Evolutionary conservation across 2,888 invertebrate species (phyloP), one percentile per base, ranked within the genome.

Genomic region (Agrochola lychnidis): DNA sequence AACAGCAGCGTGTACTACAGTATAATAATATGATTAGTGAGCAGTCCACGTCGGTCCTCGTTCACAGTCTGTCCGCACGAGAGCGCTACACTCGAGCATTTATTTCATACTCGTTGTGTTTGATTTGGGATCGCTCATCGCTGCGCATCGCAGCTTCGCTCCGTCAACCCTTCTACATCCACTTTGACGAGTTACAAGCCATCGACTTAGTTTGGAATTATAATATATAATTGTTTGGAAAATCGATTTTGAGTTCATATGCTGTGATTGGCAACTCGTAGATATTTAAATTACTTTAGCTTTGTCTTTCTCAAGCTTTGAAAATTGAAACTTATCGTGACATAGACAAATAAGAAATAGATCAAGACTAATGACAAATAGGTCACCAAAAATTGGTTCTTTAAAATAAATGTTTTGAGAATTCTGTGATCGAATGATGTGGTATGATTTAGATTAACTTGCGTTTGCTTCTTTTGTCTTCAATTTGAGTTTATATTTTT

Each of bases 341-440:
- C 25, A 12, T 51, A 42, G 25, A 78, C 51, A 36, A 76, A 61
- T 61, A 16, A 19, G 36, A 61, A 67, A 45, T 61, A 78, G 22
- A 66, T 61, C 36, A 45, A 53, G 25, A 76, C 42, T 30, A 70
- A 78, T 78, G 51, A 36, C 36, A 30, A 19, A 7, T 14, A 14
- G n/a, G n/a, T 66, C 30, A 42, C 14, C 14, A 10, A 59, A 48
- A 30, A 42, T 48, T 30, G 30, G 0, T 51, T 51, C 4, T 36
- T 76, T 22, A 12, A 36, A 45, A 45, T 36, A 42, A 22, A 56
- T 22, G 16, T n/a, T 12, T 25, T 56, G 5, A 42, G 7, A 42
- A 61, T 51, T 30, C 4, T 51, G 4, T 22, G 14, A 42, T 12
- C 30, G 3, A 56, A 45, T 14, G 19, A 14, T 12, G 10, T 36